Evolutionary conservation across 1,140 invertebrate species (phyloP).

Genomic region (Magallana angulata): DNA sequence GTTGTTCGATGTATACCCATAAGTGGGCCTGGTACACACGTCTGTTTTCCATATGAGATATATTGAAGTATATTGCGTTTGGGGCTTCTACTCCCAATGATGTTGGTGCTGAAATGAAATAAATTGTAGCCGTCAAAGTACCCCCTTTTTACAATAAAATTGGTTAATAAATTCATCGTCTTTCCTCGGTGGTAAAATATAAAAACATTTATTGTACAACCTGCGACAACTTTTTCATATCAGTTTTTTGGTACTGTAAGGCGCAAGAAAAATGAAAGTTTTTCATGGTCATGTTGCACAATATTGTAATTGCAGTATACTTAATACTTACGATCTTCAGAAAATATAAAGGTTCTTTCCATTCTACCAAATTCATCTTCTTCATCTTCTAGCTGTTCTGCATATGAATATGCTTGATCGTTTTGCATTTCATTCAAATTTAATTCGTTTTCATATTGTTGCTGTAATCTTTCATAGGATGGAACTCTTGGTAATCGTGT

Average conservation of each 20-base stretch:
- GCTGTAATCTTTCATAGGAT: conserved; percentile 47
- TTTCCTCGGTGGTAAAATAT: too few relatives aligned
- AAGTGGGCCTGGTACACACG: conserved; percentile 11
- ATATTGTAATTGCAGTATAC: background rate
- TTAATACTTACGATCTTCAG: background rate
- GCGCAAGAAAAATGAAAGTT: too few relatives aligned
- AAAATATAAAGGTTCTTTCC: conserved; percentile 47
- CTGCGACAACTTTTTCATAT: too few relatives aligned
- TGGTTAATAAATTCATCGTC: too few relatives aligned
- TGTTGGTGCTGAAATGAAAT: conserved; percentile 41
- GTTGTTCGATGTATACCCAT: conserved; percentile 54
- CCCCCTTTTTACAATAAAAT: too few relatives aligned
- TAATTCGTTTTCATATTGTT: conserved; percentile 42
- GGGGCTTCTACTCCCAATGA: conserved; percentile 27
- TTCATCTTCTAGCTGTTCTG: conserved; percentile 36
- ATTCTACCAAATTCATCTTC: conserved; percentile 54
- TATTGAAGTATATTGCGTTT: conserved; percentile 47
- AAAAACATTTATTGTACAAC: too few relatives aligned
- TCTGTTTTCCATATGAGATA: conserved; percentile 32
- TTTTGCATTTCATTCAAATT: conserved; percentile 45
- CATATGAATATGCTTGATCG: conserved; percentile 18
- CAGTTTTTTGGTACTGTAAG: too few relatives aligned
- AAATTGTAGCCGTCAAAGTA: background rate
- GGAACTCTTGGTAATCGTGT: conserved; percentile 51
- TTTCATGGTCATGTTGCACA: background rate